phyloP scores from a whole-genome alignment of 2,113 vertebrate genomes.

The Turdus rufiventris region DNA sequence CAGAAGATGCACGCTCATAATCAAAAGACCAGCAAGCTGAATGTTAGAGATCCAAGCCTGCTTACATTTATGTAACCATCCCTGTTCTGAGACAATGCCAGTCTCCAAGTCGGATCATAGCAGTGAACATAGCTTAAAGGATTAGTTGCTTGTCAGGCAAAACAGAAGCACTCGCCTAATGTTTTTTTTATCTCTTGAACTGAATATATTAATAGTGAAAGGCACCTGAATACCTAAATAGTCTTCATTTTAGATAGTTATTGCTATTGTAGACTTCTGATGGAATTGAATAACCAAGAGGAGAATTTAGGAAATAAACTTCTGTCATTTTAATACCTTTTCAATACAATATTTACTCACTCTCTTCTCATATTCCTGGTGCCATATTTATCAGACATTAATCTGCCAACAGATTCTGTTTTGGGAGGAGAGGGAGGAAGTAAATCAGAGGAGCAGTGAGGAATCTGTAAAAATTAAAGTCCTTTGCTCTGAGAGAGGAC shows the following conservation, averaged over 20 bases:
- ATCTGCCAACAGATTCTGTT: neutral
- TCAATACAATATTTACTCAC: neutral
- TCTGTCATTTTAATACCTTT: neutral
- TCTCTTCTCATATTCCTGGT: neutral
- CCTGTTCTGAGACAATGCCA: neutral
- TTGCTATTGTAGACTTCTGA: neutral
- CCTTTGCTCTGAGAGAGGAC: neutral
- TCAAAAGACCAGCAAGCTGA: neutral
- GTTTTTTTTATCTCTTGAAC: neutral
- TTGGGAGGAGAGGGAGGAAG: neutral
- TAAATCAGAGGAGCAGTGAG: neutral
- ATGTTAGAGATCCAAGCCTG: neutral
- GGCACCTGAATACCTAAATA: neutral
- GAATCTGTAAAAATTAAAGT: neutral
- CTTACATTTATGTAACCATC: neutral
- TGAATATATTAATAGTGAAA: neutral
- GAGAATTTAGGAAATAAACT: neutral
- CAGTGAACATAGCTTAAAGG: neutral
- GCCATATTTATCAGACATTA: neutral
- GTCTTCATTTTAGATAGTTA: neutral
- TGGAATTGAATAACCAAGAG: neutral
- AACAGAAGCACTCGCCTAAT: neutral
- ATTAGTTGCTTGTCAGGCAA: constrained; percentile 14
- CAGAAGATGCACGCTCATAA: neutral
- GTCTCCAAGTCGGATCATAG: neutral